Conservation (phyloP, 2,888 invertebrate species). For the Platypus cylindrus region DNA sequence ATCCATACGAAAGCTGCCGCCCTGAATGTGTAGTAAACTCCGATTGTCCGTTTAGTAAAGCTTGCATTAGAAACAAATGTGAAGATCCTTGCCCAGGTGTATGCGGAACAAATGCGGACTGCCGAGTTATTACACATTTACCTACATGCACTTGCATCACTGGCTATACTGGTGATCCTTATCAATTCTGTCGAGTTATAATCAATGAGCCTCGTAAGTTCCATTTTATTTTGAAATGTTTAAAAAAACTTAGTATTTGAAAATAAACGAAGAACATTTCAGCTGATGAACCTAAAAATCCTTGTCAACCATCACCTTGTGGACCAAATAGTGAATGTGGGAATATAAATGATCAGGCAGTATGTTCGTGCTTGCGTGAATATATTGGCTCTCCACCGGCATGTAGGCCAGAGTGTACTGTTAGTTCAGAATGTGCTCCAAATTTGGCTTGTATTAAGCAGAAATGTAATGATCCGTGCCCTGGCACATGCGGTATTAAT, state of each 20-base stretch:
- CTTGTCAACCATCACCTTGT: constrained; percentile 62
- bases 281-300: constrained; percentile 32
- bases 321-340: constrained; percentile 67
- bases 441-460: constrained; percentile 34
- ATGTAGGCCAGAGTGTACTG: constrained; percentile 46
- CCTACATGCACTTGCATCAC: constrained; percentile 55
- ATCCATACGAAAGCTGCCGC: constrained; percentile 65
- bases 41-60: constrained; percentile 57
- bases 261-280: constrained; percentile 13
- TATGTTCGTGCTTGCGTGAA: constrained; percentile 47
- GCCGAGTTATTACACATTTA: constrained; percentile 58
- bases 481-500: constrained; percentile 41
- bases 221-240: neutral
- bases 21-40: constrained; percentile 63
- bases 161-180: constrained; percentile 68
- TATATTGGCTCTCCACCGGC: constrained; percentile 50
- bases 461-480: constrained; percentile 38
- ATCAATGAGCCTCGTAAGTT: constrained; percentile 8
- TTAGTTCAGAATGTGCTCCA: constrained; percentile 42
- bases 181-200: constrained; percentile 41
- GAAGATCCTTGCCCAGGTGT: constrained; percentile 64
- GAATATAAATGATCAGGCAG: constrained; percentile 43
- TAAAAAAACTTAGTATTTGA: neutral
- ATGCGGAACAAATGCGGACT: constrained; percentile 61
- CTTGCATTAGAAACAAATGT: constrained; percentile 62